Conservation (phyloP, 2,888 invertebrate genomes). For the Protophormia terraenovae region DNA sequence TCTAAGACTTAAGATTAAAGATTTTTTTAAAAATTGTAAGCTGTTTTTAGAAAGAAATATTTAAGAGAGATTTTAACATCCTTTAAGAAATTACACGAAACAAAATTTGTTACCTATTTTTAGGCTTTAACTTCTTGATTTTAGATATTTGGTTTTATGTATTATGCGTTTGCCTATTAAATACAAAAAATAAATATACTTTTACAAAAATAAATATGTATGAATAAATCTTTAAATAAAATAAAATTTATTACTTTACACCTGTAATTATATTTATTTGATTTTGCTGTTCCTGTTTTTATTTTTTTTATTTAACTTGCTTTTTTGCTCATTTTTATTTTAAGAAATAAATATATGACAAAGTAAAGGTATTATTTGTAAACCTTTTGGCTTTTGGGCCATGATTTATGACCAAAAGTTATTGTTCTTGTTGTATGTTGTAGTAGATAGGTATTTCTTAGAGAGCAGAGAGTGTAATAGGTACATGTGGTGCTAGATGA, state of each 20-base stretch:
- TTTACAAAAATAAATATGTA: neutral
- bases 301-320: neutral
- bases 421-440: constrained; percentile 42
- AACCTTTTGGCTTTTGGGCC: constrained; percentile 67
- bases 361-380: constrained; percentile 65
- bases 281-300: constrained; percentile 32
- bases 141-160: neutral
- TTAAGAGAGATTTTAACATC: too few relatives aligned
- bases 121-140: neutral
- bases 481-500: constrained; percentile 11
- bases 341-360: constrained; percentile 63
- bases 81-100: too few relatives aligned
- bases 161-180: neutral
- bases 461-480: neutral
- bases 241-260: constrained; percentile 61
- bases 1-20: too few relatives aligned
- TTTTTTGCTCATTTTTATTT: neutral
- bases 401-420: constrained; percentile 58
- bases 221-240: constrained; percentile 1
- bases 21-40: too few relatives aligned
- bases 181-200: neutral
- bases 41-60: too few relatives aligned
- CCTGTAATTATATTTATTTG: constrained; percentile 68
- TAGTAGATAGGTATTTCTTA: constrained; percentile 46
- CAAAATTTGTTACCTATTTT: too few relatives aligned